Conservation (phyloP, 2,113 vertebrate genomes). For the Glaucomys volans region DNA sequence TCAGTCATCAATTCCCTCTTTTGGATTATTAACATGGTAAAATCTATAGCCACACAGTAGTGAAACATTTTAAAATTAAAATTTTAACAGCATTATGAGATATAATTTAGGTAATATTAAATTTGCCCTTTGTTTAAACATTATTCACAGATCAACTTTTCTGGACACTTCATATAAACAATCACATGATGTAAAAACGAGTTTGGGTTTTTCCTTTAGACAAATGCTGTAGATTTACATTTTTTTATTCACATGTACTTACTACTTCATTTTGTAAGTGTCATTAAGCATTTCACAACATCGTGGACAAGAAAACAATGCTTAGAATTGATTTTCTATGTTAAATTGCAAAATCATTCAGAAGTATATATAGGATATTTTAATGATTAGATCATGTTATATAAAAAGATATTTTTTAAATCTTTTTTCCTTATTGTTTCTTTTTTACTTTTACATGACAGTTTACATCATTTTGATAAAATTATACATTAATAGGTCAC, state of each 20-base stretch:
- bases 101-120: neutral
- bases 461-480: too few relatives aligned
- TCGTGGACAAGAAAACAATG: neutral
- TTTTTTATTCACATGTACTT: neutral
- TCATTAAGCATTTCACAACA: neutral
- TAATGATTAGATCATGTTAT: neutral
- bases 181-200: neutral
- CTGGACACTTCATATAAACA: neutral
- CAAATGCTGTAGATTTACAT: neutral
- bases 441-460: too few relatives aligned
- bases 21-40: neutral
- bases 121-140: neutral
- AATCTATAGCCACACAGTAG: neutral
- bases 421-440: too few relatives aligned
- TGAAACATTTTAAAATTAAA: neutral
- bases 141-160: neutral
- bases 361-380: neutral
- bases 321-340: neutral
- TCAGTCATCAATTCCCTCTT: neutral
- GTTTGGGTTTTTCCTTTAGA: neutral
- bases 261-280: neutral
- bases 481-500: too few relatives aligned
- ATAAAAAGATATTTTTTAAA: neutral
- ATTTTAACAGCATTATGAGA: neutral
- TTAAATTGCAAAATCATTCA: neutral